These are phyloP conservation scores for Formica aserva DNA, from an alignment of 2,888 invertebrate genomes.

Conservation along the genomic window DNA sequence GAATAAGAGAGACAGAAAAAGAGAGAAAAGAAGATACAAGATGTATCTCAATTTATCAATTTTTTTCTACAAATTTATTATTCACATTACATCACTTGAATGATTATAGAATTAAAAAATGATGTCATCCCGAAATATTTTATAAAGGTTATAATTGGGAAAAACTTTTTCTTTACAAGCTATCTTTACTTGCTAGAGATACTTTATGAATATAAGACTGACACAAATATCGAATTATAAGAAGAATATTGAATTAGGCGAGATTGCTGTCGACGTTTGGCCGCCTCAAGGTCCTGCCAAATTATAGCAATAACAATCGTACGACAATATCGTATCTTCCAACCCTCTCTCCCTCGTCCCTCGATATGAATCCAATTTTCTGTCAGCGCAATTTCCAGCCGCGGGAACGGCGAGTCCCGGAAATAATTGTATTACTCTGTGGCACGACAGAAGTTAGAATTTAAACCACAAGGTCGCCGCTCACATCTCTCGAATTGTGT, in stretches of 20 bases:
- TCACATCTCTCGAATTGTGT: constrained; percentile 66
- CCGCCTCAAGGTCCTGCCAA: constrained; percentile 42
- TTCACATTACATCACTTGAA: too few relatives aligned
- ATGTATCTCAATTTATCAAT: too few relatives aligned
- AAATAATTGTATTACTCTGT: constrained; percentile 70
- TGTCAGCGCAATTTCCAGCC: constrained; percentile 69
- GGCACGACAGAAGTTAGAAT: constrained; percentile 73
- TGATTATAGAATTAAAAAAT: background rate
- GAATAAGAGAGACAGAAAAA: too few relatives aligned
- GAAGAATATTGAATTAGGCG: background rate
- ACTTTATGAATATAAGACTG: background rate
- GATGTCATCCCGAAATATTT: background rate
- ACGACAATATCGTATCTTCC: constrained; percentile 5
- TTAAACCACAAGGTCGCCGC: constrained; percentile 73
- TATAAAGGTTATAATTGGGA: background rate
- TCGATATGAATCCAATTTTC: constrained; percentile 65
- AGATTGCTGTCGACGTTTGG: constrained; percentile 1
- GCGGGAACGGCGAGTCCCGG: constrained; percentile 45
- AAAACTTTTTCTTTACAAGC: background rate
- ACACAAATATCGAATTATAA: background rate
- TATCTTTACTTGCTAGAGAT: background rate
- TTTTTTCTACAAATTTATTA: too few relatives aligned
- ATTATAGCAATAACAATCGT: constrained; percentile 64
- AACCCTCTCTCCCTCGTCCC: background rate
- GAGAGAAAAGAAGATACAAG: too few relatives aligned